These are phyloP conservation scores for Apamea monoglypha DNA, from an alignment of 2,888 invertebrate species.

Conservation along the genomic window DNA sequence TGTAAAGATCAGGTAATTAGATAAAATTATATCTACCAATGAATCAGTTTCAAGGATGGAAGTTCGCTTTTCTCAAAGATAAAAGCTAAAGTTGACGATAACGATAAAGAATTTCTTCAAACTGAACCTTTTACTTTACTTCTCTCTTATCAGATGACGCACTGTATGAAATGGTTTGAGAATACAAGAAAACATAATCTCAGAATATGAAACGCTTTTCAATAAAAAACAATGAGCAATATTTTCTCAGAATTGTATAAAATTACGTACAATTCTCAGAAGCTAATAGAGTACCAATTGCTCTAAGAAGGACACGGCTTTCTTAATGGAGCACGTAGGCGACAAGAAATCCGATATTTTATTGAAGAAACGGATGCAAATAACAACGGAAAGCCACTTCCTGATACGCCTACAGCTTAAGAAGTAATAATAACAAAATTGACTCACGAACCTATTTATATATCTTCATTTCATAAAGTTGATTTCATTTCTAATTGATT, in stretches of 20 bases:
- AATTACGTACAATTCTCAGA: conserved; percentile 36
- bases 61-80: conserved; percentile 57
- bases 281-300: conserved; percentile 33
- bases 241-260: conserved; percentile 23
- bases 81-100: conserved; percentile 66
- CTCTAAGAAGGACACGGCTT: conserved; percentile 18
- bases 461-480: conserved; percentile 22
- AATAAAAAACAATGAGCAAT: conserved; percentile 8
- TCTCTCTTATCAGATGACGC: background rate
- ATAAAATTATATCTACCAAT: conserved; percentile 26
- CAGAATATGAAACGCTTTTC: conserved; percentile 4
- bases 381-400: conserved; percentile 13
- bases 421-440: background rate
- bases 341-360: conserved; percentile 53
- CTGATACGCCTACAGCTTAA: conserved; percentile 27
- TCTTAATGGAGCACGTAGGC: conserved; percentile 50
- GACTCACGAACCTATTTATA: conserved; percentile 26
- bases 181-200: background rate
- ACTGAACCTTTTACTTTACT: background rate
- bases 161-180: conserved; percentile 8
- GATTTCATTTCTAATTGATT: conserved; percentile 41
- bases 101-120: conserved; percentile 66
- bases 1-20: conserved; percentile 2
- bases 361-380: conserved; percentile 49
- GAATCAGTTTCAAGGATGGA: conserved; percentile 5